Conservation (phyloP, 2,797 vertebrate species). For the Leptoclinus maculatus region DNA sequence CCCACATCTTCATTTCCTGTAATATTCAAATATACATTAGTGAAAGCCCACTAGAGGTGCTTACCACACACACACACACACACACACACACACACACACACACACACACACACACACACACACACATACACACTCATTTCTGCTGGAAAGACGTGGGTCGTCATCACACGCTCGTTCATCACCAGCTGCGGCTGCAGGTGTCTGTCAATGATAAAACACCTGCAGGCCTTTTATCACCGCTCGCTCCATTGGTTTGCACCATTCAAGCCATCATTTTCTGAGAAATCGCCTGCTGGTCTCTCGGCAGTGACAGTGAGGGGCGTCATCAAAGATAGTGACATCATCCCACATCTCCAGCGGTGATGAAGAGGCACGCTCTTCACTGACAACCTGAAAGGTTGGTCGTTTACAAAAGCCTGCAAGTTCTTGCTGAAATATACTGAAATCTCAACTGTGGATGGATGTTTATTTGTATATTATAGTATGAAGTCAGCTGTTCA, state of each 20-base stretch:
- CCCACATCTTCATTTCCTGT: background rate
- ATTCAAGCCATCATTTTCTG: slow-evolving; percentile 33
- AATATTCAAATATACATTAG: slow-evolving; percentile 8
- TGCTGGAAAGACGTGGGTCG: slow-evolving; percentile 20
- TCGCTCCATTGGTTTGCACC: slow-evolving; percentile 35
- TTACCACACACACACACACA: slow-evolving; percentile 10
- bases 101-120: background rate
- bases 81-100: background rate
- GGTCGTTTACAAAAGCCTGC: background rate
- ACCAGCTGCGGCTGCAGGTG: slow-evolving; percentile 59
- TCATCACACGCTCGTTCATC: slow-evolving; percentile 32
- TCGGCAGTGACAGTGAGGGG: background rate
- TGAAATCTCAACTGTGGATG: background rate
- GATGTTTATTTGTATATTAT: background rate
- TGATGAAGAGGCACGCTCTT: background rate
- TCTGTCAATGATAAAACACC: slow-evolving; percentile 64
- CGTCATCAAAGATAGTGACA: background rate
- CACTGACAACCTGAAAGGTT: background rate
- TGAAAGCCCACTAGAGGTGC: slow-evolving; percentile 26
- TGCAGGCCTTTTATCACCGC: slow-evolving; percentile 65
- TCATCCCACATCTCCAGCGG: slow-evolving; percentile 4
- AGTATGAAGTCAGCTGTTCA: background rate
- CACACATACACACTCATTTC: background rate
- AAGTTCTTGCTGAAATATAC: background rate
- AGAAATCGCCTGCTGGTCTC: slow-evolving; percentile 23